phyloP scores from a whole-genome alignment of 2,113 vertebrate species.

The Pelusios castaneus region DNA sequence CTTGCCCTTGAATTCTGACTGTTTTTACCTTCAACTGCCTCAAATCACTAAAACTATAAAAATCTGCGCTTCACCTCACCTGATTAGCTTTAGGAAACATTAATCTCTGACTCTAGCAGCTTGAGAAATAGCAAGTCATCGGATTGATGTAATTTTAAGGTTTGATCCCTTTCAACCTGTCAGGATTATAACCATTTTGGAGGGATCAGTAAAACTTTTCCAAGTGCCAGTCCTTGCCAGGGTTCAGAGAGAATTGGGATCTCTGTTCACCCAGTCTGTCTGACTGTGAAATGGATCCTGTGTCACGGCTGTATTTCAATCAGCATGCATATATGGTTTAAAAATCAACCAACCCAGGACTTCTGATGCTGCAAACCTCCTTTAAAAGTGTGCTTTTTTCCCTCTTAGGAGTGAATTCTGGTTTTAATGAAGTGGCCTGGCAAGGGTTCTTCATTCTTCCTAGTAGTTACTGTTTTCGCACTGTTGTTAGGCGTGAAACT shows the following conservation, averaged over 20 bases:
- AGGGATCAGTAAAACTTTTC: background rate
- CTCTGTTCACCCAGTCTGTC: background rate
- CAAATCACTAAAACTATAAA: fast-evolving
- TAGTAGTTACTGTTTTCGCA: background rate
- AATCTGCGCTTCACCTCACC: background rate
- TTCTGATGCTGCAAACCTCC: background rate
- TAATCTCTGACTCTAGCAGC: background rate
- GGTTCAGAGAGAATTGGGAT: background rate
- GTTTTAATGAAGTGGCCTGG: fast-evolving
- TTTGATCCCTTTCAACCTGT: fast-evolving
- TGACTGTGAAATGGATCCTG: background rate
- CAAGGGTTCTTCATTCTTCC: background rate
- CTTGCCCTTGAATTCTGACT: fast-evolving
- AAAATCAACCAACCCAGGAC: background rate
- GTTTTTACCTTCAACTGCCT: background rate
- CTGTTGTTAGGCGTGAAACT: slow-evolving; percentile 19
- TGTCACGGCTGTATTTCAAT: fast-evolving
- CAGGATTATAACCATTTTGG: background rate
- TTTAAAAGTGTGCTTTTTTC: background rate
- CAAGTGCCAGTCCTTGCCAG: background rate
- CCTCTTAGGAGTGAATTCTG: background rate
- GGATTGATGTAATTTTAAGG: fast-evolving
- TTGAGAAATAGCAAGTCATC: fast-evolving
- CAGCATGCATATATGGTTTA: background rate
- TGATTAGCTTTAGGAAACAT: fast-evolving